Conservation (phyloP, 2,888 invertebrate genomes). For the Agrotis clavis region DNA sequence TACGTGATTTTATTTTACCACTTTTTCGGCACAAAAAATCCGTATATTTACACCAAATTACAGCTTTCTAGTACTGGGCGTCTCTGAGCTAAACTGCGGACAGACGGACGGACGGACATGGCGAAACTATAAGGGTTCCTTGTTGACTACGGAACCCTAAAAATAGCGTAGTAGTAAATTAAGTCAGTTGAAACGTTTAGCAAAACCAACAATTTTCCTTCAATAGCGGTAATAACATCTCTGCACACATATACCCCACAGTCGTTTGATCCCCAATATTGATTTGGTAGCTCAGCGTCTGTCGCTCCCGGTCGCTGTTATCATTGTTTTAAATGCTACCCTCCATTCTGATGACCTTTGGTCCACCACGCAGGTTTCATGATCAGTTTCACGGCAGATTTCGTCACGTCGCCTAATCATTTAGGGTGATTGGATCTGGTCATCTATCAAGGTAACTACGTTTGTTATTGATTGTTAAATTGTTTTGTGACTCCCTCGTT, state of each 20-base stretch:
- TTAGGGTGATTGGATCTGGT: conserved; percentile 24
- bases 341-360: conserved; percentile 64
- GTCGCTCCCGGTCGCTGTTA: conserved; percentile 75
- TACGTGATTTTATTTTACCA: no score
- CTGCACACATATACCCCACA: conserved; percentile 63
- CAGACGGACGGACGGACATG: no score
- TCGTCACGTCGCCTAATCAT: conserved; percentile 37
- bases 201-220: background rate
- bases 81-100: no score
- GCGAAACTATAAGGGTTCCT: no score
- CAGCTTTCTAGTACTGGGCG: no score
- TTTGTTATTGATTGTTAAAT: conserved; percentile 20
- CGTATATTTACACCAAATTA: no score
- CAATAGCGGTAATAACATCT: conserved; percentile 66
- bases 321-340: conserved; percentile 86
- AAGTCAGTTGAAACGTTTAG: no score
- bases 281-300: conserved; percentile 82
- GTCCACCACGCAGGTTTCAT: conserved; percentile 71
- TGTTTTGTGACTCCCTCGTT: background rate
- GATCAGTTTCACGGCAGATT: conserved; percentile 66
- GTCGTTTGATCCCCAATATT: conserved; percentile 87
- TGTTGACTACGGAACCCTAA: no score
- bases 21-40: no score
- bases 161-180: no score
- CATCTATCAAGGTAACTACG: conserved; percentile 11